Percentiles rank a stretch among this genome's conserved stretches.
phyloP scores from a whole-genome alignment of 2,113 vertebrate genomes.

The Rhinoderma darwinii region DNA sequence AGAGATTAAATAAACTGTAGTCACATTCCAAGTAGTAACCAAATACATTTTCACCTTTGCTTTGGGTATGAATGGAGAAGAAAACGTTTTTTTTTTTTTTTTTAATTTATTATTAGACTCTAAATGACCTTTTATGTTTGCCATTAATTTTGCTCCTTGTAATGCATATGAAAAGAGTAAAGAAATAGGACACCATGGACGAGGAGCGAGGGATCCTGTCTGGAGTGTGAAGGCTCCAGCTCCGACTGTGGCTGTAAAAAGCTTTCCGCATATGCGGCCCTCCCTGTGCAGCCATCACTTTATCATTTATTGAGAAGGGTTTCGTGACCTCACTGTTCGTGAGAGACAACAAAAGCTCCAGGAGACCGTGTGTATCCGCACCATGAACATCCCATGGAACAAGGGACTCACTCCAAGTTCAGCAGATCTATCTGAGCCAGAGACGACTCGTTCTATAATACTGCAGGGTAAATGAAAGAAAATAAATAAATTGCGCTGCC shows the following conservation, averaged over 20 bases:
- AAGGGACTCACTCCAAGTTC: neutral
- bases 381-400: neutral
- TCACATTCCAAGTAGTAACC: neutral
- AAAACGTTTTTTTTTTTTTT: no score
- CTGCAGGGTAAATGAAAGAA: neutral
- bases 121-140: no score
- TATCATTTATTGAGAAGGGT: slow-evolving; percentile 8
- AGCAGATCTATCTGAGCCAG: neutral
- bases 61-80: neutral
- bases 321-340: neutral
- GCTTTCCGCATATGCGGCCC: neutral
- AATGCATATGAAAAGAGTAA: neutral
- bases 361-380: neutral
- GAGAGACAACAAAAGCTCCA: neutral
- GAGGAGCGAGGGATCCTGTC: neutral
- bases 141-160: neutral
- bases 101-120: no score
- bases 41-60: neutral
- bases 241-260: neutral
- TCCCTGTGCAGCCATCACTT: neutral
- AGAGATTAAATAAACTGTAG: neutral
- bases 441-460: neutral
- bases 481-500: neutral
- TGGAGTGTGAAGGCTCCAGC: neutral
- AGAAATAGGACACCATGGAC: neutral